These are phyloP conservation scores for Lerema accius DNA, from an alignment of 1,140 invertebrate genomes.

Conservation along the genomic window DNA sequence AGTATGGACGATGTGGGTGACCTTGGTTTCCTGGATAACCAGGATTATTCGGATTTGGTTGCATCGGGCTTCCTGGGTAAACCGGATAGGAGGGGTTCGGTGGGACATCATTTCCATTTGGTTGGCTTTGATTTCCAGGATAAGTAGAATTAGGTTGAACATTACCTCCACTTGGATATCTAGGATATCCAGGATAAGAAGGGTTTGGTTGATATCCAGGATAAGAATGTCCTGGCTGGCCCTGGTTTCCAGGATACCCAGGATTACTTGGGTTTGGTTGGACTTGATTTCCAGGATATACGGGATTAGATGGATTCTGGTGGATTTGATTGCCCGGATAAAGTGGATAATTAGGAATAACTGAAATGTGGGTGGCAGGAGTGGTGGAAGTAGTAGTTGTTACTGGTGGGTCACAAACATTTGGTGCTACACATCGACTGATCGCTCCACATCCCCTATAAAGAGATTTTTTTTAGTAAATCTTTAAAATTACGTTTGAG, in stretches of 20 bases:
- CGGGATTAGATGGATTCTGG: slow-evolving; percentile 12
- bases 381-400: slow-evolving; percentile 33
- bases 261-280: slow-evolving; percentile 26
- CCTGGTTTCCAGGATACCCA: slow-evolving; percentile 27
- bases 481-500: too few relatives aligned
- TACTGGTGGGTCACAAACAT: slow-evolving; percentile 74
- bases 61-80: slow-evolving; percentile 23
- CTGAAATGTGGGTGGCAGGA: slow-evolving; percentile 28
- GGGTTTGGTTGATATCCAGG: slow-evolving; percentile 22
- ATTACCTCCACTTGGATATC: too few relatives aligned
- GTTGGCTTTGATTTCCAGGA: slow-evolving; percentile 19
- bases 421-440: slow-evolving; percentile 82
- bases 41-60: slow-evolving; percentile 20
- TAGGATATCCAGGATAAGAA: slow-evolving; percentile 23
- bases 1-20: too few relatives aligned
- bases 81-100: slow-evolving; percentile 16
- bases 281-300: slow-evolving; percentile 30
- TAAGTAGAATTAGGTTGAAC: slow-evolving; percentile 23
- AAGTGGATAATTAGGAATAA: slow-evolving; percentile 34
- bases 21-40: too few relatives aligned
- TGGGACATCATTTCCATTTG: too few relatives aligned
- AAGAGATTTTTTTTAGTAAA: too few relatives aligned
- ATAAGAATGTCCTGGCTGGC: not conserved
- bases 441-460: slow-evolving; percentile 76
- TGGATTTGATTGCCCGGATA: slow-evolving; percentile 36